These are phyloP conservation scores for Panzeria rudis DNA, from an alignment of 2,888 invertebrate species.

Conservation along the genomic window DNA sequence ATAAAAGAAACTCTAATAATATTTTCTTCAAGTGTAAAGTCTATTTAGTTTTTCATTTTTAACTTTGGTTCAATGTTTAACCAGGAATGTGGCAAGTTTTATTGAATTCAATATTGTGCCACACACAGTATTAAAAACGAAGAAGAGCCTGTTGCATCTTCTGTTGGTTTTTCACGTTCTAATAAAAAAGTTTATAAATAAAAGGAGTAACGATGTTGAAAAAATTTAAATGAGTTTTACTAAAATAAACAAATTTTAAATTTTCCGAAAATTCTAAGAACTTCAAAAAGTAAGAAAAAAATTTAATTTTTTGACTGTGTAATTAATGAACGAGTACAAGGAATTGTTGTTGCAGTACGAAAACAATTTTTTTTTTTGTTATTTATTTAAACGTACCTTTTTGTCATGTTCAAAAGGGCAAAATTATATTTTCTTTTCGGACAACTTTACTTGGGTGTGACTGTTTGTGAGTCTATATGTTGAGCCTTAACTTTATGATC, in stretches of 20 bases:
- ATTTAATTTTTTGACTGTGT: background rate
- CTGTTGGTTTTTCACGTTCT: conserved; percentile 74
- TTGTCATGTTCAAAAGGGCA: conserved; percentile 9
- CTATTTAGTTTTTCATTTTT: conserved; percentile 26
- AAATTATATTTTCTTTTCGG: conserved; percentile 52
- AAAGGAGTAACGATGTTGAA: conserved; percentile 53
- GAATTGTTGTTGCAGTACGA: background rate
- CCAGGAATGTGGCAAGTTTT: conserved; percentile 73
- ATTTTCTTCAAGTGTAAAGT: conserved; percentile 31
- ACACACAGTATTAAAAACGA: conserved; percentile 27
- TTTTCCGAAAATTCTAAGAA: conserved; percentile 48
- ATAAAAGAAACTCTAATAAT: no score
- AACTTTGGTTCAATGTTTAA: conserved; percentile 71
- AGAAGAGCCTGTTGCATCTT: conserved; percentile 46
- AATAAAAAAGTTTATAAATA: conserved; percentile 72
- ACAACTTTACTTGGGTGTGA: conserved; percentile 73
- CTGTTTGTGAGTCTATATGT: conserved; percentile 62
- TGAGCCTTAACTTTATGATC: conserved; percentile 54
- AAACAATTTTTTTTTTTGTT: background rate
- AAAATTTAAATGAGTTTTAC: conserved; percentile 46
- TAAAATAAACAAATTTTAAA: conserved; percentile 25
- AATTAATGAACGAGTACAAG: background rate
- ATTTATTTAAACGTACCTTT: background rate
- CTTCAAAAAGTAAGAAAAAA: background rate
- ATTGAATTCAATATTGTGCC: conserved; percentile 45